Evolutionary conservation across 2,797 vertebrate genomes (phyloP).

Genomic region (Poecilia picta): DNA sequence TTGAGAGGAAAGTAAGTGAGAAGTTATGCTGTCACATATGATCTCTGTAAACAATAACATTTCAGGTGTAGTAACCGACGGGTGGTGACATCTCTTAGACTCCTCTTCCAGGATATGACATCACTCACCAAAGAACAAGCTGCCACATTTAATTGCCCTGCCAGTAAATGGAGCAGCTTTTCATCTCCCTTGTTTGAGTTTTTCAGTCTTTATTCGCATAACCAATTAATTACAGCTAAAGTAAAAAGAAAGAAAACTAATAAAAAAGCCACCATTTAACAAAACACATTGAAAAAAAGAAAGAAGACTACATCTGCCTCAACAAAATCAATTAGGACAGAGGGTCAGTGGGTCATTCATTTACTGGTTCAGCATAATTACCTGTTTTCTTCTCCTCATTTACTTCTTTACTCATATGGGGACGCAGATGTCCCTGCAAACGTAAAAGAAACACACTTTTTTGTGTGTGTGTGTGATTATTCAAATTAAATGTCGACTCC

Average conservation of each 20-base stretch:
- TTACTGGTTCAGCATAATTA: slow-evolving; percentile 84
- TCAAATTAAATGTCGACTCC: slow-evolving; percentile 83
- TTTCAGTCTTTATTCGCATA: slow-evolving; percentile 69
- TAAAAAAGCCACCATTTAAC: slow-evolving; percentile 52
- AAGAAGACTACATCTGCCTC: slow-evolving; percentile 56
- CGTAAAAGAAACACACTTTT: slow-evolving; percentile 68
- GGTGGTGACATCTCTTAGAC: slow-evolving; percentile 40
- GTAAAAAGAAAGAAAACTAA: slow-evolving; percentile 17
- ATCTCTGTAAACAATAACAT: slow-evolving; percentile 49
- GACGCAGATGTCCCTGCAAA: slow-evolving; percentile 75
- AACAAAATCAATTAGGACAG: slow-evolving; percentile 82
- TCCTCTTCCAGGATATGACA: slow-evolving; percentile 63
- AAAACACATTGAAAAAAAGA: slow-evolving; percentile 75
- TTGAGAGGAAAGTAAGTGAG: slow-evolving; percentile 11
- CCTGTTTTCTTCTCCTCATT: slow-evolving; percentile 83
- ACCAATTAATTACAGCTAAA: slow-evolving; percentile 78
- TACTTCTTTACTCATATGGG: slow-evolving; percentile 83
- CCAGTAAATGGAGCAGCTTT: slow-evolving; percentile 54
- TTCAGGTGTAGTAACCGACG: slow-evolving; percentile 20
- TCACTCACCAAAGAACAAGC: slow-evolving; percentile 43
- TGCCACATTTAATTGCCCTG: slow-evolving; percentile 57
- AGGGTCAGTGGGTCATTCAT: slow-evolving; percentile 82
- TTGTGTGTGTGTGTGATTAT: slow-evolving; percentile 61
- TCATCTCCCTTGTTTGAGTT: slow-evolving; percentile 30
- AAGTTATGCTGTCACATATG: slow-evolving; percentile 16